A percentile compares a stretch with the other conserved stretches of the same genome.
Evolutionary conservation across 1,140 invertebrate species (phyloP).

Genomic region (Drosophila baimaii): DNA sequence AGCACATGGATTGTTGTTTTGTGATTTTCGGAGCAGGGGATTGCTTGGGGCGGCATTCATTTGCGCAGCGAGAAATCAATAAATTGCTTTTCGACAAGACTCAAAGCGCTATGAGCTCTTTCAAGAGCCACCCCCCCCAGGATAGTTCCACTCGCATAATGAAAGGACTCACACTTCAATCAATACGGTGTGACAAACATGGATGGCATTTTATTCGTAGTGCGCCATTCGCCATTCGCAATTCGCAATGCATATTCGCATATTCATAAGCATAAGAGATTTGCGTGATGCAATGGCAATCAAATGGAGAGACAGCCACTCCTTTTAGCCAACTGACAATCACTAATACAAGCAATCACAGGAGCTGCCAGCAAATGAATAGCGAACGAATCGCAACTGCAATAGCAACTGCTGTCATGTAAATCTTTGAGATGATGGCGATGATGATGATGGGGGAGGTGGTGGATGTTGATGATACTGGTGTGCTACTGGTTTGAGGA

Average conservation of each 20-base stretch:
- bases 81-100: slow-evolving; percentile 58
- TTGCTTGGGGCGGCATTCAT: slow-evolving; percentile 21
- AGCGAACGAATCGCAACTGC: slow-evolving; percentile 62
- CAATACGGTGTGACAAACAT: slow-evolving; percentile 63
- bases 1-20: slow-evolving; percentile 33
- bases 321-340: slow-evolving; percentile 43
- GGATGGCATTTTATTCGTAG: slow-evolving; percentile 43
- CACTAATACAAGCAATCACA: slow-evolving; percentile 74
- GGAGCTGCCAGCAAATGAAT: slow-evolving; percentile 67
- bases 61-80: slow-evolving; percentile 64
- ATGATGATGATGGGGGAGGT: background rate
- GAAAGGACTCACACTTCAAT: slow-evolving; percentile 56
- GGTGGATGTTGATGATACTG: slow-evolving; percentile 25
- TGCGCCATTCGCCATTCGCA: slow-evolving; percentile 16
- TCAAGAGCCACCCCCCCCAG: background rate
- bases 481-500: slow-evolving; percentile 13
- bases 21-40: slow-evolving; percentile 2
- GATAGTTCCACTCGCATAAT: slow-evolving; percentile 26
- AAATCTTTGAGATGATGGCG: slow-evolving; percentile 56
- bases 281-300: slow-evolving; percentile 59
- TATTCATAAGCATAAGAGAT: slow-evolving; percentile 80
- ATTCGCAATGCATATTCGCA: slow-evolving; percentile 31
- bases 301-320: slow-evolving; percentile 50
- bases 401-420: slow-evolving; percentile 68
- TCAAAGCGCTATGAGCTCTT: slow-evolving; percentile 18